These are phyloP conservation scores for Redunca redunca DNA, from an alignment of 2,113 vertebrate genomes.

Conservation along the genomic window DNA sequence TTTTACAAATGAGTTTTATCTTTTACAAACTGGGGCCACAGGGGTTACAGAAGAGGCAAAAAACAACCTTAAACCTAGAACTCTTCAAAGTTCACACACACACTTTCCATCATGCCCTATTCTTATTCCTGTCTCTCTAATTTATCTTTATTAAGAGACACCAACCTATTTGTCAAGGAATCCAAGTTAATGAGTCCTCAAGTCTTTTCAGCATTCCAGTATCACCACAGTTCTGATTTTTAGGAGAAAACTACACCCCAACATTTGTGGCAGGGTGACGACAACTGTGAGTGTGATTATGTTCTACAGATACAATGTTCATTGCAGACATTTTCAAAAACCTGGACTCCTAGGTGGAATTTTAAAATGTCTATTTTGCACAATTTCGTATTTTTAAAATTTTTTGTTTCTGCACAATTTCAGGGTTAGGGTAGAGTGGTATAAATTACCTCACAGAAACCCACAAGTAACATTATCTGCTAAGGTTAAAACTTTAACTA, in stretches of 20 bases:
- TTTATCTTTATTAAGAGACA: background rate
- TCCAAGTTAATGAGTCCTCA: slow-evolving; percentile 2
- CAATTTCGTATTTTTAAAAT: background rate
- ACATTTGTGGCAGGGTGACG: background rate
- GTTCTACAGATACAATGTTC: background rate
- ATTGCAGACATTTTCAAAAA: background rate
- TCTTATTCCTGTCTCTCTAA: background rate
- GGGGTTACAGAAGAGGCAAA: background rate
- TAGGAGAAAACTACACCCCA: background rate
- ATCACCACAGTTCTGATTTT: background rate
- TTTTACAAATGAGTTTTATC: background rate
- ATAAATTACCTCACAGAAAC: slow-evolving; percentile 66
- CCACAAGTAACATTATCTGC: slow-evolving; percentile 52
- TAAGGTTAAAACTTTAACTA: slow-evolving; percentile 66
- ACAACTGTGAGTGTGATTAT: background rate
- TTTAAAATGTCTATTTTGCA: slow-evolving; percentile 21
- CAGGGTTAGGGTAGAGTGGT: slow-evolving; percentile 36
- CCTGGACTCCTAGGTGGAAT: slow-evolving; percentile 6
- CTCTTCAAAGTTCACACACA: background rate
- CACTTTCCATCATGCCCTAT: background rate
- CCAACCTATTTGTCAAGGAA: background rate
- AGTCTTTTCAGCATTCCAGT: background rate
- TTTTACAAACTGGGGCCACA: background rate
- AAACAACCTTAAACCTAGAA: background rate
- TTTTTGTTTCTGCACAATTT: slow-evolving; percentile 26